Percentiles rank a stretch among this genome's conserved stretches.
phyloP scores from a whole-genome alignment of 2,113 vertebrate genomes.

The Irena cyanogastra region DNA sequence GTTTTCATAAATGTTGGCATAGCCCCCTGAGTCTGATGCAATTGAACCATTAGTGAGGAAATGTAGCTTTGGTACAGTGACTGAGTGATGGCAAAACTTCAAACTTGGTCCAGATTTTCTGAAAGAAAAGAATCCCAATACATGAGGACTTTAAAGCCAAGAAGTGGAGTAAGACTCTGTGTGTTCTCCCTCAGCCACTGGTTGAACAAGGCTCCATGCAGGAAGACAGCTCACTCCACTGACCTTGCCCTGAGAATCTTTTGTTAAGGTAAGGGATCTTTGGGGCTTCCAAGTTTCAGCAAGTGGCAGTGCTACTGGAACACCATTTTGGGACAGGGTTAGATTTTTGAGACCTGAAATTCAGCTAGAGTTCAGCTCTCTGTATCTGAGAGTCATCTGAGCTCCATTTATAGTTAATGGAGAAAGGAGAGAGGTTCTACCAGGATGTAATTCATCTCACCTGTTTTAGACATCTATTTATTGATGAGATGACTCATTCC shows the following conservation, averaged over 20 bases:
- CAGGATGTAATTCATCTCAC: background rate
- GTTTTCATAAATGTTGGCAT: slow-evolving; percentile 1
- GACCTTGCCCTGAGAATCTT: background rate
- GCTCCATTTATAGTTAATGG: background rate
- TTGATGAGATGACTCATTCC: background rate
- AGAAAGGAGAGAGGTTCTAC: background rate
- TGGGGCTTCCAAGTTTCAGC: background rate
- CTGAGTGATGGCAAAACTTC: background rate
- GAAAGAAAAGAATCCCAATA: background rate
- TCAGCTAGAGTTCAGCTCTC: background rate
- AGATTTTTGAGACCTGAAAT: background rate
- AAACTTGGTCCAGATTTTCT: background rate
- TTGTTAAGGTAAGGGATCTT: background rate
- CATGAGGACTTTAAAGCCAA: background rate
- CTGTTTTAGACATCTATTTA: background rate
- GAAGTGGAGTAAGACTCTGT: background rate
- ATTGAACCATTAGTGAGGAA: background rate
- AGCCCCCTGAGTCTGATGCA: background rate
- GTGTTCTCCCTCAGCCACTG: accelerated
- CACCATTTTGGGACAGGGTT: background rate
- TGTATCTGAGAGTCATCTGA: background rate
- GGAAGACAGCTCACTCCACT: background rate
- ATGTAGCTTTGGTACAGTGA: background rate
- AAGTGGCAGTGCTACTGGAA: background rate
- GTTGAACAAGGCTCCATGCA: background rate